phyloP scores from a whole-genome alignment of 2,888 invertebrate genomes.

The Uropetala carovei region DNA sequence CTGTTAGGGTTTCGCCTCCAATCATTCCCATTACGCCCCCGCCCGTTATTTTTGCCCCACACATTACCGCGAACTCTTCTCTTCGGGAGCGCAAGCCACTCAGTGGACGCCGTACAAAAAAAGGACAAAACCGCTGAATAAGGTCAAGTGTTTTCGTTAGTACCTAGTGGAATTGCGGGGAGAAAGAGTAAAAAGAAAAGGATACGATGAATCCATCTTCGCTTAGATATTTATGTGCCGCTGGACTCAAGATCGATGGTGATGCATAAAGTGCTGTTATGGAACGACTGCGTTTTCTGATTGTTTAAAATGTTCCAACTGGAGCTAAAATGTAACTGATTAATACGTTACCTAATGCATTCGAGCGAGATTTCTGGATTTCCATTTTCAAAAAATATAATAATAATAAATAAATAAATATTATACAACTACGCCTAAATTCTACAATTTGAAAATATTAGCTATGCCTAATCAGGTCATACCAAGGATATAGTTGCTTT shows the following conservation, averaged over 20 bases:
- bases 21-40: conserved; percentile 41
- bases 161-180: conserved; percentile 4
- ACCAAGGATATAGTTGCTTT: too few relatives aligned
- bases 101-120: neutral
- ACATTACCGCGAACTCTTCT: neutral
- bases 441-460: too few relatives aligned
- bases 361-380: too few relatives aligned
- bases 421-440: too few relatives aligned
- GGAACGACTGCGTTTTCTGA: too few relatives aligned
- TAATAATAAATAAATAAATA: too few relatives aligned
- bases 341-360: too few relatives aligned
- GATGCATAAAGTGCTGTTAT: neutral
- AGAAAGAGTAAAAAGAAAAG: conserved; percentile 9
- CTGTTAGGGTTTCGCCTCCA: neutral
- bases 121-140: neutral
- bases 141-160: conserved; percentile 24
- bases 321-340: too few relatives aligned
- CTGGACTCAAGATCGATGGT: neutral
- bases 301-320: too few relatives aligned
- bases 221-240: neutral
- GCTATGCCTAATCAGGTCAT: too few relatives aligned
- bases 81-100: neutral
- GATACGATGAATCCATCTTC: neutral
- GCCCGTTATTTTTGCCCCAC: neutral
- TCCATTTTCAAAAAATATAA: too few relatives aligned